Evolutionary conservation across 1,140 invertebrate genomes (phyloP).

Genomic region (Telenomus remus): DNA sequence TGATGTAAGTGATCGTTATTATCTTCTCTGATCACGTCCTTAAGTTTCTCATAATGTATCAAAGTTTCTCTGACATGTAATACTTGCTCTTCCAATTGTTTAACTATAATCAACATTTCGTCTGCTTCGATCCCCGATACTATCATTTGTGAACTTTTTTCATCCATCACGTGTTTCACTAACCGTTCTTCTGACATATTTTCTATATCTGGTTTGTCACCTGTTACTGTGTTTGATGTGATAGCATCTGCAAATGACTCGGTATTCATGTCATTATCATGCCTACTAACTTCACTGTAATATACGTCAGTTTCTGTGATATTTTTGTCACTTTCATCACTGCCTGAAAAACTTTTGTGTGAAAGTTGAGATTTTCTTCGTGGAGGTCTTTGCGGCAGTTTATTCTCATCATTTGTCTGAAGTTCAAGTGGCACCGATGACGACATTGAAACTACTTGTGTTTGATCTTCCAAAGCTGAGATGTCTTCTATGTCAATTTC

Average conservation of each 20-base stretch:
- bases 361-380: slow-evolving; percentile 65
- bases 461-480: slow-evolving; percentile 83
- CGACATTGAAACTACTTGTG: slow-evolving; percentile 69
- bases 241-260: no score
- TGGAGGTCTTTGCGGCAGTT: slow-evolving; percentile 61
- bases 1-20: slow-evolving; percentile 45
- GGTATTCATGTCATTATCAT: no score
- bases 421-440: slow-evolving; percentile 58
- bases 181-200: slow-evolving; percentile 31
- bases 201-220: no score
- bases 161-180: background rate
- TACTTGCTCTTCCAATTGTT: slow-evolving; percentile 59
- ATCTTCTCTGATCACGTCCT: slow-evolving; percentile 16
- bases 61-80: slow-evolving; percentile 60
- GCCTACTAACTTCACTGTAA: no score
- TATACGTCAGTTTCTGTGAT: no score
- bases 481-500: slow-evolving; percentile 91
- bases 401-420: slow-evolving; percentile 53
- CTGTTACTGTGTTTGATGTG: no score
- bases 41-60: slow-evolving; percentile 61
- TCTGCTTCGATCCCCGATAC: slow-evolving; percentile 44
- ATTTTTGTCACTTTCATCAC: no score
- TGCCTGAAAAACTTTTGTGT: slow-evolving; percentile 56
- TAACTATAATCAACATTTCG: slow-evolving; percentile 56
- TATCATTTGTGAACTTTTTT: background rate